phyloP scores from a whole-genome alignment of 2,888 invertebrate genomes.

The Caenorhabditis plicata region DNA sequence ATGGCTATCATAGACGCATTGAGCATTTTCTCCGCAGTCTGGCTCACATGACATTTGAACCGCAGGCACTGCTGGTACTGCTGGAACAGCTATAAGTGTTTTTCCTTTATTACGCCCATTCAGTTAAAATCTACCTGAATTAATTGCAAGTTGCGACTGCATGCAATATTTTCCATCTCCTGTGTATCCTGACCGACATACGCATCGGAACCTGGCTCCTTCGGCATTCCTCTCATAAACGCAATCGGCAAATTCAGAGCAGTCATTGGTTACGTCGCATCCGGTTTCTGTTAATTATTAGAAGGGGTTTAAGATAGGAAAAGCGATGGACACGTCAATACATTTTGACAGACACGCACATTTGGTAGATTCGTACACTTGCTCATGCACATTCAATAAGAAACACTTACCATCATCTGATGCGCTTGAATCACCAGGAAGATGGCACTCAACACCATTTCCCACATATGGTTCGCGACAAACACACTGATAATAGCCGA shows the following conservation, averaged over 20 bases:
- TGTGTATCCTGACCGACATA: constrained; percentile 66
- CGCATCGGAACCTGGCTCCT: constrained; percentile 56
- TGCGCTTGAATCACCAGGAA: constrained; percentile 25
- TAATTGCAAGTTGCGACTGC: constrained; percentile 38
- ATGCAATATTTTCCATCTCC: constrained; percentile 67
- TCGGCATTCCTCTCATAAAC: constrained; percentile 51
- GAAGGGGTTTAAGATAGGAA: background rate
- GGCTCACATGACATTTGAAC: constrained; percentile 17
- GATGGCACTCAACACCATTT: constrained; percentile 75
- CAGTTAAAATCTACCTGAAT: no score
- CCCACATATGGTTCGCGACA: constrained; percentile 80
- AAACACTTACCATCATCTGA: constrained; percentile 8
- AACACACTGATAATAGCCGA: constrained; percentile 58
- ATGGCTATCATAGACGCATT: constrained; percentile 70
- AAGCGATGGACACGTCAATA: background rate
- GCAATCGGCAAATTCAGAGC: constrained; percentile 65
- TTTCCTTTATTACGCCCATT: no score
- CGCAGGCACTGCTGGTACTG: constrained; percentile 4
- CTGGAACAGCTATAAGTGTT: no score
- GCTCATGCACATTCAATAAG: background rate
- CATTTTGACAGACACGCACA: no score
- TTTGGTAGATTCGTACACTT: no score
- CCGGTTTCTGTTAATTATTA: constrained; percentile 24
- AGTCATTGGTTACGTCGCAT: constrained; percentile 58
- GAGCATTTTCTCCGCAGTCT: constrained; percentile 67